Evolutionary conservation across 2,888 invertebrate species (phyloP), one percentile per base, ranked within the genome.

Genomic region (Hydropsyche betteni): DNA sequence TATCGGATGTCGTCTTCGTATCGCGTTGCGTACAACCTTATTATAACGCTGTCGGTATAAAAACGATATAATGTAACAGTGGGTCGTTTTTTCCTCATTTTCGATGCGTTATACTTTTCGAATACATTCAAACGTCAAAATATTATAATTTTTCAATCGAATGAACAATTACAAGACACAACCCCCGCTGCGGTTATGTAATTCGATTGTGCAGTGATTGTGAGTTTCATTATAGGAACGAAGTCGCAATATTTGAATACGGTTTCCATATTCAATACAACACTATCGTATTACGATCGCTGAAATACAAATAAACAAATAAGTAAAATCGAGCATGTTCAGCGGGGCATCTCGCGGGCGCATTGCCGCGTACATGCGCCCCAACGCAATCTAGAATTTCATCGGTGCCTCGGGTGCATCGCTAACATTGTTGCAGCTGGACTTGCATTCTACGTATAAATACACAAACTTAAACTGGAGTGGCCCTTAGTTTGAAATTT

Each of bases 351-450:
- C 55, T 55, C 14, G 36, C 12, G n/a, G 69, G 34, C 64, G 44
- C 44, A 64, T 24, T 16, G 50, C 14, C 50, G 50, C 69, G 50
- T 34, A 53, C 44, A 44, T 44, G 44, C 44, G 44, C 44, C 44
- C 44, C 70, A 24, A 52, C 53, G 53, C 53, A 70, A 70, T 70
- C 70, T 70, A 51, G 16, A 70, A 70, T 70, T 70, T 70, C 70
- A 70, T 70, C 70, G 55, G 50, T 24, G 53, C 70, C 33, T 58
- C 16, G 12, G 53, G 70, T 70, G 70, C 70, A 70, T 70, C 52
- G 68, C 33, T 12, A 10, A 68, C 68, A n/a, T 58, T 58, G 58
- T 58, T 58, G 58, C 58, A 58, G 24, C 58, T 16, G 24, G 24
- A 58, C 58, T 8, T 14, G 10, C 44, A 44, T 44, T 44, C 44